Conservation (phyloP, 1,140 invertebrate genomes). For the Meloidogyne floridensis region DNA sequence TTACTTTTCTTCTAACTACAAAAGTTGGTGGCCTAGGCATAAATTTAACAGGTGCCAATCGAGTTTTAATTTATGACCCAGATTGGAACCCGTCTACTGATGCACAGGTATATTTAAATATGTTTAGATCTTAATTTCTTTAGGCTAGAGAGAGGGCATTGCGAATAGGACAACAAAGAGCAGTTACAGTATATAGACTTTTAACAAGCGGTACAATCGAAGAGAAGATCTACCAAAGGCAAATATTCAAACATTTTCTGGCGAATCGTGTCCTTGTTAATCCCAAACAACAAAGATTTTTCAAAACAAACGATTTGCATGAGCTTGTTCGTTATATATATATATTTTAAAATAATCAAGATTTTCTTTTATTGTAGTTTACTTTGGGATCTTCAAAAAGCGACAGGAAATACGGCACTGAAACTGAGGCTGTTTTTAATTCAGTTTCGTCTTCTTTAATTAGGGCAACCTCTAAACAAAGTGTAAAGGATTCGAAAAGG, state of each 20-base stretch:
- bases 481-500: not conserved
- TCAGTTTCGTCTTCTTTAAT: slow-evolving; percentile 37
- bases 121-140: slow-evolving; percentile 23
- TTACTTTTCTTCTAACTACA: slow-evolving; percentile 89
- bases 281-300: slow-evolving; percentile 85
- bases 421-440: not conserved
- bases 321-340: slow-evolving; percentile 72
- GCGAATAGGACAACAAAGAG: slow-evolving; percentile 83
- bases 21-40: slow-evolving; percentile 90
- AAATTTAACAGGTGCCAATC: slow-evolving; percentile 88
- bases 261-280: slow-evolving; percentile 89
- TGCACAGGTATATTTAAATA: slow-evolving; percentile 50
- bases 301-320: slow-evolving; percentile 86
- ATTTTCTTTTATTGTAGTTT: slow-evolving; percentile 69
- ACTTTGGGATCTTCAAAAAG: slow-evolving; percentile 75
- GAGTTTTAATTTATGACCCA: slow-evolving; percentile 94
- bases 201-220: slow-evolving; percentile 86
- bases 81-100: slow-evolving; percentile 85
- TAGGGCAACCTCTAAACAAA: slow-evolving; percentile 39
- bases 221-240: slow-evolving; percentile 89
- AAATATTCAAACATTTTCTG: slow-evolving; percentile 93
- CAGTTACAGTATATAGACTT: slow-evolving; percentile 84
- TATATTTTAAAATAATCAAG: too few relatives aligned
- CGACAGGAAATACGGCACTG: slow-evolving; percentile 48
- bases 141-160: slow-evolving; percentile 79